Evolutionary conservation across 2,797 vertebrate genomes (phyloP), one percentile per base, ranked within the genome.

Genomic region (Miichthys miiuy): DNA sequence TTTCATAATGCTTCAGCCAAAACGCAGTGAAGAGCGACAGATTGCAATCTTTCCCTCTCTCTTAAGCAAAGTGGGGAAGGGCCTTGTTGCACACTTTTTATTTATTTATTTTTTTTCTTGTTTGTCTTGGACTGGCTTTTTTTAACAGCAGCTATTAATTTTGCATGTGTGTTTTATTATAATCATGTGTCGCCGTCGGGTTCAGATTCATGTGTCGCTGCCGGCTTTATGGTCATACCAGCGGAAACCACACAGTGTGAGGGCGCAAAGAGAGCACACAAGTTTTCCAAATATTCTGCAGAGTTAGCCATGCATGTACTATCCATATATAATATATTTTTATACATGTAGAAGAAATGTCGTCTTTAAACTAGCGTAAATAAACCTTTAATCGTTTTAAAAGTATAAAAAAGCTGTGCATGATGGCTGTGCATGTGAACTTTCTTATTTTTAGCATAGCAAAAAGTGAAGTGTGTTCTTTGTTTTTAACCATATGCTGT

Each of bases 141-240:
- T 84, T 79, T 77, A 72, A 68, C 17, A 18, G 64, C 73, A 18
- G 67, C 82, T 76, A 47, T 73, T 85, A 56, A 78, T 83, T 81
- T 27, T 38, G 41, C 78, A 60, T 68, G 68, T 52, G 74, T 27
- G 9, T 69, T 85, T 87, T 79, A 83, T 83, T 64, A 46, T 78
- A 63, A 86, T 78, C 61, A 73, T 27, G 76, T 78, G 72, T 75
- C 63, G 30, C 77, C 71, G 56, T 63, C 65, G 50, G 61, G 58
- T 56, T 16, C 46, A 42, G 54, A 68, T n/a, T 63, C 23, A 12
- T 79, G 62, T 57, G 81, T 76, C 47, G 23, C 61, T 63, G 75
- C 38, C 16, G 64, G 20, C 34, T 80, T 86, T 80, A 73, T 23
- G 3, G 72, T 60, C 78, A 55, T 61, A 30, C 76, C 77, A 73